These are phyloP conservation scores for Itoplectis maculator DNA, from an alignment of 2,888 invertebrate genomes.

Conservation along the genomic window DNA sequence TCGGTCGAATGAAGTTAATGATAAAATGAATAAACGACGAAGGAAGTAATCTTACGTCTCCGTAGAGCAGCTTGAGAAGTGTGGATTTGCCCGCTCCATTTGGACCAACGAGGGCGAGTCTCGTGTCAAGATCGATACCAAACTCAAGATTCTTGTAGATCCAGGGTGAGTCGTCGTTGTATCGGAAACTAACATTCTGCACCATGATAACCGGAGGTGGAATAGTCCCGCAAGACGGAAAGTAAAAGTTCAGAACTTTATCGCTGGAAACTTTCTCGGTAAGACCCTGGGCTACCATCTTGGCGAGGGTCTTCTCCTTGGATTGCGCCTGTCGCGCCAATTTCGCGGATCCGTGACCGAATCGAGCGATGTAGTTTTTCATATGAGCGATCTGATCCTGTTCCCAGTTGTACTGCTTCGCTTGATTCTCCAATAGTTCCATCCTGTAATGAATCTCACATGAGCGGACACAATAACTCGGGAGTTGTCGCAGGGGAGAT, in stretches of 20 bases:
- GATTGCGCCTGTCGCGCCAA: constrained; percentile 99
- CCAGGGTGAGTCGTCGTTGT: constrained; percentile 93
- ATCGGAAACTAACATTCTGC: constrained; percentile 97
- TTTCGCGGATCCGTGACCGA: constrained; percentile 99
- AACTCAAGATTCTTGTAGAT: constrained; percentile 99
- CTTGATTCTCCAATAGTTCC: constrained; percentile 98
- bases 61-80: constrained; percentile 96
- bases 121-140: constrained; percentile 98
- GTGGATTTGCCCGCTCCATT: constrained; percentile 99
- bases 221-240: constrained; percentile 96
- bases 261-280: constrained; percentile 97
- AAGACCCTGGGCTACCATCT: constrained; percentile 99
- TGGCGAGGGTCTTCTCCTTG: constrained; percentile 99
- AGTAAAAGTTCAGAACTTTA: constrained; percentile 97
- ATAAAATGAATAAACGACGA: not conserved
- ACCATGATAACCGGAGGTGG: constrained; percentile 99
- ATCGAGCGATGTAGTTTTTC: constrained; percentile 99
- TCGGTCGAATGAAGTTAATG: too few relatives aligned
- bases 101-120: constrained; percentile 97
- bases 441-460: constrained; percentile 85
- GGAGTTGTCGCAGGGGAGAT: too few relatives aligned
- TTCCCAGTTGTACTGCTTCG: constrained; percentile 99
- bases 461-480: not conserved
- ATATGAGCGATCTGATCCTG: constrained; percentile 99
- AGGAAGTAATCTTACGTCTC: constrained; percentile 89